phyloP scores from a whole-genome alignment of 2,888 invertebrate genomes.

The Disparrhopalites patrizii region DNA sequence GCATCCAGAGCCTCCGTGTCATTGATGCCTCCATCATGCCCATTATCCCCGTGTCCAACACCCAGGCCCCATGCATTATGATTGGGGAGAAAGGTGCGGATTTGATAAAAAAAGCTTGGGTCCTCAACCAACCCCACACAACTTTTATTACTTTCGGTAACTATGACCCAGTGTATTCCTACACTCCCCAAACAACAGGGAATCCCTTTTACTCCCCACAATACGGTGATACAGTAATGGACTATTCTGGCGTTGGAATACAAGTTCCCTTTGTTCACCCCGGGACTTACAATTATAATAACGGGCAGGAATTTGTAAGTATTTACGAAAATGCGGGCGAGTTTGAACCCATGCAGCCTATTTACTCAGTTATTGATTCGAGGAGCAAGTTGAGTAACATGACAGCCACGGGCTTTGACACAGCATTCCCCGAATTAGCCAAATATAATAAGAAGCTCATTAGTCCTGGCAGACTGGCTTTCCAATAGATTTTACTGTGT shows the following conservation, averaged over 20 bases:
- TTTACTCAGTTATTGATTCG: not conserved
- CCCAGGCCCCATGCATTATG: slow-evolving; percentile 27
- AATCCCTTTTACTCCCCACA: not conserved
- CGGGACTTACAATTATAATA: too few species aligned
- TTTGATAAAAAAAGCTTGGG: slow-evolving; percentile 13
- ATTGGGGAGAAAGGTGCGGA: slow-evolving; percentile 33
- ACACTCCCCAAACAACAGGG: not conserved
- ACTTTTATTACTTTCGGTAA: too few species aligned
- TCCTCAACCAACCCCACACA: too few species aligned
- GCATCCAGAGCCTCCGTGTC: slow-evolving; percentile 33
- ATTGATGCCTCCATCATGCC: slow-evolving; percentile 41
- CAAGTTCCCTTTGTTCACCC: too few species aligned
- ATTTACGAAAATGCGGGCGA: not conserved
- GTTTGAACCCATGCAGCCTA: slow-evolving; percentile 1
- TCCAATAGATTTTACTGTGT: too few species aligned
- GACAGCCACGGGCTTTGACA: not conserved
- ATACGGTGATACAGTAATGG: too few species aligned
- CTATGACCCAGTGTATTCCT: too few species aligned
- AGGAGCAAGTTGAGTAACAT: not conserved
- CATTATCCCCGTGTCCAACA: slow-evolving; percentile 29
- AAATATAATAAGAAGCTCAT: too few species aligned
- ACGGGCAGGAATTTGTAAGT: not conserved
- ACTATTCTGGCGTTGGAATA: too few species aligned
- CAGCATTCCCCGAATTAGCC: not conserved
- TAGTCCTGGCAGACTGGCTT: too few species aligned